phyloP scores from a whole-genome alignment of 53 echinoderm and acorn worm genomes.

The Paracentrotus lividus region DNA sequence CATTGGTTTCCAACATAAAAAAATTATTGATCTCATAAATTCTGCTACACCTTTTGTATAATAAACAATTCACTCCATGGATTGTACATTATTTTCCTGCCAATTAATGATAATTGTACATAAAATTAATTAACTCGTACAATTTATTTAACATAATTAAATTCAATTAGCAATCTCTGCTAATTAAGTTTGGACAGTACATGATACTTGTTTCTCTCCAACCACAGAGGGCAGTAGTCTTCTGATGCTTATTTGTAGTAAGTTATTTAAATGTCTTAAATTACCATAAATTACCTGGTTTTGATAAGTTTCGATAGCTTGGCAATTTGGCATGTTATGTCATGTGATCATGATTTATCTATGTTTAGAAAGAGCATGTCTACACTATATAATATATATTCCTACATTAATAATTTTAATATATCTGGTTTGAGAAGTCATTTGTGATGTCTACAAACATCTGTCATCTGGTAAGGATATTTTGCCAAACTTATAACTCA shows the following conservation, averaged over 20 bases:
- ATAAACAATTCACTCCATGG: too few relatives aligned
- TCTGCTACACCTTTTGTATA: too few relatives aligned
- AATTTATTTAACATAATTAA: too few relatives aligned
- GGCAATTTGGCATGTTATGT: neutral
- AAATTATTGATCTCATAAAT: too few relatives aligned
- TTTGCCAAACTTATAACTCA: too few relatives aligned
- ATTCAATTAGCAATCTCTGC: neutral
- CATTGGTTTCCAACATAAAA: too few relatives aligned
- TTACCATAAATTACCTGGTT: too few relatives aligned
- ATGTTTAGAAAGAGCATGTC: neutral
- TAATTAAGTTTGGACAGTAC: neutral
- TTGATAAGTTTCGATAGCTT: neutral
- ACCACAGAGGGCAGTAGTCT: neutral
- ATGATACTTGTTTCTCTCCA: neutral
- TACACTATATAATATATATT: neutral
- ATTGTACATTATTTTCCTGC: too few relatives aligned
- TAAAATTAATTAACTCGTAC: too few relatives aligned
- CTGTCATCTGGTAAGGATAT: neutral
- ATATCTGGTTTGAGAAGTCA: neutral
- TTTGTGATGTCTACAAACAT: neutral
- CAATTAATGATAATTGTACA: too few relatives aligned
- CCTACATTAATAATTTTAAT: neutral
- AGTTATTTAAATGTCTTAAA: neutral
- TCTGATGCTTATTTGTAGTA: neutral
- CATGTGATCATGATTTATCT: neutral